Conservation (phyloP, 2,888 invertebrate species). For the Rhingia campestris region DNA sequence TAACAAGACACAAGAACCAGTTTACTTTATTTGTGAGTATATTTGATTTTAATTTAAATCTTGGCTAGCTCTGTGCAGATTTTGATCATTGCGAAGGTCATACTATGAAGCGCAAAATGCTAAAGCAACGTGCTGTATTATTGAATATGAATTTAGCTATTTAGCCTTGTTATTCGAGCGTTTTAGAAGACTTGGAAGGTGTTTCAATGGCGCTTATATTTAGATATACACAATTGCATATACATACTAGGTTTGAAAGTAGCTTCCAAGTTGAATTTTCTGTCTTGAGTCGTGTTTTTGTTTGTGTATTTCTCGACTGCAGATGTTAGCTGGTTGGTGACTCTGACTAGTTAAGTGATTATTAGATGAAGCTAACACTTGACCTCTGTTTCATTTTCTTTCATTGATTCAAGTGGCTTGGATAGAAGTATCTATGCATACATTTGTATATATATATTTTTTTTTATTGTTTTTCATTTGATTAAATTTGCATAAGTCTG, state of each 20-base stretch:
- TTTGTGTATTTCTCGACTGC: slow-evolving; percentile 1
- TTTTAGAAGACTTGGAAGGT: slow-evolving; percentile 23
- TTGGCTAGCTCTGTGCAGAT: not conserved
- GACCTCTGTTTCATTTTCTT: slow-evolving; percentile 30
- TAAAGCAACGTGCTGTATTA: slow-evolving; percentile 12
- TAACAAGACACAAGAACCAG: not conserved
- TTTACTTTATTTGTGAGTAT: not conserved
- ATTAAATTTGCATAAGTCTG: not conserved
- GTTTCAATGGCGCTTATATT: slow-evolving; percentile 22
- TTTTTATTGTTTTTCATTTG: not conserved
- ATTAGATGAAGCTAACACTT: slow-evolving; percentile 39
- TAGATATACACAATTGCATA: not conserved
- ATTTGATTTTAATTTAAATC: not conserved
- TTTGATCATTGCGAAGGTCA: slow-evolving; percentile 24
- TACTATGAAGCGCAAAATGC: slow-evolving; percentile 20
- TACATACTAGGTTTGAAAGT: not conserved
- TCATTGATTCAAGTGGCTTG: not conserved
- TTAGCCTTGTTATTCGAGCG: slow-evolving; percentile 18
- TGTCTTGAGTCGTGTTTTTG: not conserved
- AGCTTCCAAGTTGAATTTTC: not conserved
- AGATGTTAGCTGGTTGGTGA: slow-evolving; percentile 7
- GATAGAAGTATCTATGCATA: too few species aligned
- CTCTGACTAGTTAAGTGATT: slow-evolving; percentile 23
- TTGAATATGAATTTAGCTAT: slow-evolving; percentile 33
- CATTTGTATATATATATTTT: too few species aligned